Conservation (phyloP, 2,797 vertebrate genomes). For the Sebastes umbrosus region DNA sequence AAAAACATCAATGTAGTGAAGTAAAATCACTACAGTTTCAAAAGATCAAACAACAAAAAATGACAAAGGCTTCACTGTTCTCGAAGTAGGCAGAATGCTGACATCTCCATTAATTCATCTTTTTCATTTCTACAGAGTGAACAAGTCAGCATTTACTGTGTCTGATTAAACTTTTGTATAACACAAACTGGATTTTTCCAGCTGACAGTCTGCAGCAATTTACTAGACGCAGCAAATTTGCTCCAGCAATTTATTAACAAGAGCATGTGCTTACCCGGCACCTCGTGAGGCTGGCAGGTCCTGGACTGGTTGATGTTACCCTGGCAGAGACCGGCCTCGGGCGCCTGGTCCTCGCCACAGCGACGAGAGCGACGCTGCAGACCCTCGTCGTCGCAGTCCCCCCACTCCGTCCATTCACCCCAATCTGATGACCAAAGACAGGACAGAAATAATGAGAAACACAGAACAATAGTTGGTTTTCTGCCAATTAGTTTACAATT, state of each 20-base stretch:
- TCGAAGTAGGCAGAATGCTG: conserved; percentile 15
- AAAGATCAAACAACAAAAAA: conserved; percentile 36
- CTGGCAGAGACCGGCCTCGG: conserved; percentile 81
- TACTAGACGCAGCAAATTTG: background rate
- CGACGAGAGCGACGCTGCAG: conserved; percentile 82
- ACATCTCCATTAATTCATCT: conserved; percentile 31
- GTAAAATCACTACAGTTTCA: background rate
- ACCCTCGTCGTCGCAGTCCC: conserved; percentile 83
- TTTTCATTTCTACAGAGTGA: conserved; percentile 39
- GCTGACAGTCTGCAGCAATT: background rate
- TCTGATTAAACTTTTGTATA: conserved; percentile 17
- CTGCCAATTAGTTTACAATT: background rate
- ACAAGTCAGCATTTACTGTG: conserved; percentile 28
- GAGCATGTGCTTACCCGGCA: conserved; percentile 81
- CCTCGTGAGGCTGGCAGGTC: conserved; percentile 85
- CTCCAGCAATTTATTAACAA: background rate
- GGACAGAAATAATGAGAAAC: background rate
- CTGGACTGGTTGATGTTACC: conserved; percentile 87
- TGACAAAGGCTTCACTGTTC: conserved; percentile 6
- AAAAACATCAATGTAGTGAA: background rate
- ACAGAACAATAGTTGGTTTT: background rate
- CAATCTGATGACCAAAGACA: conserved; percentile 74
- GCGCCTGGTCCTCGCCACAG: conserved; percentile 80
- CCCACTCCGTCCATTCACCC: conserved; percentile 90
- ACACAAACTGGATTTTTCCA: conserved; percentile 3